phyloP scores from a whole-genome alignment of 2,113 vertebrate genomes.

The Polypterus senegalus region DNA sequence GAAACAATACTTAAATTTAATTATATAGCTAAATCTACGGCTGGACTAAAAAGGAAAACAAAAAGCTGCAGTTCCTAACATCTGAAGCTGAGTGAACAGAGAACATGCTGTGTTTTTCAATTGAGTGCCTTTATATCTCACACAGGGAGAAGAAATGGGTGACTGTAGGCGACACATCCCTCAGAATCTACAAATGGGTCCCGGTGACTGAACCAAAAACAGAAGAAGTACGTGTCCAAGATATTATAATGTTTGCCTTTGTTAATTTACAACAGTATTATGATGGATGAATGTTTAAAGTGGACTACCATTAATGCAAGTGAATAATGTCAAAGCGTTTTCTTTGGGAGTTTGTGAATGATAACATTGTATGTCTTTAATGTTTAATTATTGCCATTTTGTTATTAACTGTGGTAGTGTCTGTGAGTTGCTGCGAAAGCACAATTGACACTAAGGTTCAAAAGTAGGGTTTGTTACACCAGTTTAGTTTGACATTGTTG shows the following conservation, averaged over 20 bases:
- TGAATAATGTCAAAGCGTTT: no score
- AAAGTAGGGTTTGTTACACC: no score
- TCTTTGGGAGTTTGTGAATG: no score
- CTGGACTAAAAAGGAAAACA: neutral
- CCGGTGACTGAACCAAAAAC: conserved; percentile 91
- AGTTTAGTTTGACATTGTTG: no score
- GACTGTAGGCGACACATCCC: conserved; percentile 91
- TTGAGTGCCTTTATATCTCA: neutral
- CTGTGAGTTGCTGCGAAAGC: no score
- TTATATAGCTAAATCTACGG: no score
- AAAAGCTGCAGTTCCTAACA: neutral
- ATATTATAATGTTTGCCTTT: conserved; percentile 12
- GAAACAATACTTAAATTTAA: neutral
- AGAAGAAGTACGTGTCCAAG: conserved; percentile 73
- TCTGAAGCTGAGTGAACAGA: neutral
- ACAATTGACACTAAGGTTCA: no score
- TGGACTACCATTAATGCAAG: no score
- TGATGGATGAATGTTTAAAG: no score
- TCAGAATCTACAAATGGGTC: conserved; percentile 97
- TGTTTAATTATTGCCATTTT: no score
- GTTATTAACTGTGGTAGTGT: no score
- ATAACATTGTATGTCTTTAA: no score
- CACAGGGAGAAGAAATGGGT: conserved; percentile 98
- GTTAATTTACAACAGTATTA: neutral
- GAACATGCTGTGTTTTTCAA: neutral